Evolutionary conservation across 2,113 vertebrate species (phyloP).

Genomic region (Chlorocebus sabaeus): DNA sequence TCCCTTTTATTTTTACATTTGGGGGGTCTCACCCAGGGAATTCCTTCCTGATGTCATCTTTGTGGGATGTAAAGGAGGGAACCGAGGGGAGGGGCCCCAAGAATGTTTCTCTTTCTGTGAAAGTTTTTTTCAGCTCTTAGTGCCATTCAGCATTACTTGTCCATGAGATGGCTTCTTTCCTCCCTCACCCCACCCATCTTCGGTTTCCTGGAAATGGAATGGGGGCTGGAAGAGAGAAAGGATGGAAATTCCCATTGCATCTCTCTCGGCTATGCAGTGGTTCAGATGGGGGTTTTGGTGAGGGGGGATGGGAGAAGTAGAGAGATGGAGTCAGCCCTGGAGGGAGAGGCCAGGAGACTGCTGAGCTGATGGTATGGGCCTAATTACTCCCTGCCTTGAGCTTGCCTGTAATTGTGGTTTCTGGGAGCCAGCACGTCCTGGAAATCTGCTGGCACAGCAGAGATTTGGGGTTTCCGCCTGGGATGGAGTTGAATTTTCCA

Average conservation of each 20-base stretch:
- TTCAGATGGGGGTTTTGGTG: neutral
- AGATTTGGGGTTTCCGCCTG: slow-evolving; percentile 54
- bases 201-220: slow-evolving; percentile 65
- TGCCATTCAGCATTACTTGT: neutral
- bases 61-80: neutral
- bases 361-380: slow-evolving; percentile 73
- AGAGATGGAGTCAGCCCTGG: slow-evolving; percentile 44
- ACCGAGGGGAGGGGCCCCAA: neutral
- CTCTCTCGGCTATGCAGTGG: neutral
- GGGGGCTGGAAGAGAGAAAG: slow-evolving; percentile 10
- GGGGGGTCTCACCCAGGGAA: neutral
- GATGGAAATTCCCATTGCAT: slow-evolving; percentile 55
- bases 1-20: neutral
- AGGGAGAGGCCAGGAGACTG: slow-evolving; percentile 62
- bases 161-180: slow-evolving; percentile 4
- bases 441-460: slow-evolving; percentile 65
- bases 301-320: neutral
- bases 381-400: slow-evolving; percentile 73
- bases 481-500: slow-evolving; percentile 71
- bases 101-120: neutral
- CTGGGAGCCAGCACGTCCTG: slow-evolving; percentile 61
- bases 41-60: neutral
- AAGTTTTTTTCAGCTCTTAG: neutral
- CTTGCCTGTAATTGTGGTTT: slow-evolving; percentile 81
- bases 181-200: slow-evolving; percentile 33